Base-by-base conservation (phyloP, 64 coral and sea anemone species). In the Acropora yongei region DNA sequence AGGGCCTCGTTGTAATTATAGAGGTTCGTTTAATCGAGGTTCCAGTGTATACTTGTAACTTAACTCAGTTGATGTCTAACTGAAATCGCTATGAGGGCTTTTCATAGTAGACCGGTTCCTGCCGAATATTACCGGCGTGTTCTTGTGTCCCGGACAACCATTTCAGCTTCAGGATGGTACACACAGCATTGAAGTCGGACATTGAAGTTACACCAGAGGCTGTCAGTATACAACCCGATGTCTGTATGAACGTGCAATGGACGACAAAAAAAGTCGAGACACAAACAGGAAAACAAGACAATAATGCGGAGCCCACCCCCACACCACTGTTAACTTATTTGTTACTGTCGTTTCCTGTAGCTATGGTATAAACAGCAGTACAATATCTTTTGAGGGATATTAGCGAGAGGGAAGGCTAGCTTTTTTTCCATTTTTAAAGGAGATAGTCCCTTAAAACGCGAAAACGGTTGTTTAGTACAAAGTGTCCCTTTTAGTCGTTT, bases 201-300 rank as follows among this genome's bases (percentile, higher is more conserved):
- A 65, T 65, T 1, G 60, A 65, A 65, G 60, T 65, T 65, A 65
- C 60, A 65, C 60, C 60, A 65, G 60, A 65, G 16, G 60, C 60
- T 65, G 60, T 65, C 60, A 65, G 60, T 65, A 65, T 65, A 65
- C 1, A 65, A 65, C 60, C 60, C 60, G 60, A 65, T 65, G 60
- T 65, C 60, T 65, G 60, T 65, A 65, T 65, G 1, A 65, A 65
- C 60, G 1, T 65, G 60, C 60, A 65, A 65, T 65, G 30, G 30
- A 30, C 30, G 30, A 30, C 30, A 30, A 30, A 30, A 30, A 30
- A 30, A 30, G 30, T 30, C 60, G 60, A 65, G 60, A 65, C 60
- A 65, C 60, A 65, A 65, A 65, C 60, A 65, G 60, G 60, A 65
- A 65, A 65, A 65, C 60, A 65, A 65, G 60, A 65, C 60, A 65